Percentiles rank a stretch among this genome's conserved stretches.
phyloP scores from a whole-genome alignment of 2,797 vertebrate genomes.

The Margarornis squamiger region DNA sequence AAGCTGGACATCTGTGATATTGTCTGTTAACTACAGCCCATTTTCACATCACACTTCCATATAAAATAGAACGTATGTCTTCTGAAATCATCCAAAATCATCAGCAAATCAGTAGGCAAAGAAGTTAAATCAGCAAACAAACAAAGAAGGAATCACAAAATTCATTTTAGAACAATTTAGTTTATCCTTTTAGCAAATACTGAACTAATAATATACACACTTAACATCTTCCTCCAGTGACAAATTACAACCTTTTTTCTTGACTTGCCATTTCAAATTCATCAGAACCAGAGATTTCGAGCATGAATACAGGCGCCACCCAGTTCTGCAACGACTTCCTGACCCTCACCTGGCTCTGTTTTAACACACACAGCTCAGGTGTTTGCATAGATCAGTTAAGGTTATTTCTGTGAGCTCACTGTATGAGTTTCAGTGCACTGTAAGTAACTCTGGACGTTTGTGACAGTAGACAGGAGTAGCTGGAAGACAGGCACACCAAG shows the following conservation, averaged over 20 bases:
- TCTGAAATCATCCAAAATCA: neutral
- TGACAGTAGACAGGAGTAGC: accelerated
- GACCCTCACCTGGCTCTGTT: neutral
- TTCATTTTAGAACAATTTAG: neutral
- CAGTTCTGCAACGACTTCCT: neutral
- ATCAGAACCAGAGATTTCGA: neutral
- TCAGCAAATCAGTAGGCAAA: neutral
- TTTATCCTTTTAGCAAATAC: neutral
- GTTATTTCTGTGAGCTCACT: neutral
- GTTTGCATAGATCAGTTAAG: neutral
- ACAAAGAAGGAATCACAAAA: neutral
- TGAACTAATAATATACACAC: neutral
- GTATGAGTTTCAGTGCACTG: neutral
- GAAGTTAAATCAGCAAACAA: neutral
- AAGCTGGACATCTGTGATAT: neutral
- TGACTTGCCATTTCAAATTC: neutral
- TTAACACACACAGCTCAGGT: neutral
- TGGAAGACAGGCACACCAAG: neutral
- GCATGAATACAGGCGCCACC: accelerated
- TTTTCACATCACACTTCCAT: neutral
- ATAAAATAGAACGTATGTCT: neutral
- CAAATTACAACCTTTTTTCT: neutral
- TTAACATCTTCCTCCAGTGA: neutral
- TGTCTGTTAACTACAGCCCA: neutral
- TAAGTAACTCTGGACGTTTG: neutral